Evolutionary conservation across 2,797 vertebrate species (phyloP).

Genomic region (Euphonia xanthogaster): DNA sequence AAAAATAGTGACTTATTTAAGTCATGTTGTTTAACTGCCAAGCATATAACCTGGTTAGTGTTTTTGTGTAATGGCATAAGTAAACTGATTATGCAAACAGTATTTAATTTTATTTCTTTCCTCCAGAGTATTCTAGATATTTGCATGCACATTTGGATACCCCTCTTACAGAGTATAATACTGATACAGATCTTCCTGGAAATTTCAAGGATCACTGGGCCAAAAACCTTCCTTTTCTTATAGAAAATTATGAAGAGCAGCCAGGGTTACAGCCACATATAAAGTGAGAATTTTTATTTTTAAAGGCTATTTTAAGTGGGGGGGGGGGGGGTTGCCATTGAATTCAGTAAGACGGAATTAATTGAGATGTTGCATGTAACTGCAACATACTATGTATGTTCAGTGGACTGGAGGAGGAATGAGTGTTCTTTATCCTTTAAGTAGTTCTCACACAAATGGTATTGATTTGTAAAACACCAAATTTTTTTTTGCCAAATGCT

Average conservation of each 20-base stretch:
- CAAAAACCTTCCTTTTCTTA: slow-evolving; percentile 95
- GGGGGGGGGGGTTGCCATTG: background rate
- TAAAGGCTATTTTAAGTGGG: fast-evolving
- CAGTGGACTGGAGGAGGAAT: background rate
- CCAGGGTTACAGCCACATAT: slow-evolving; percentile 96
- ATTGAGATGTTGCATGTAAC: background rate
- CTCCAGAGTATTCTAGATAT: slow-evolving; percentile 93
- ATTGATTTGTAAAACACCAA: background rate
- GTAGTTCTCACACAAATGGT: background rate
- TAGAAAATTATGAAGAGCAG: slow-evolving; percentile 96
- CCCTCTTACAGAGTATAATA: slow-evolving; percentile 91
- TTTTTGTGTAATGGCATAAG: background rate
- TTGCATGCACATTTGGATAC: slow-evolving; percentile 94
- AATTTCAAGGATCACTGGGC: slow-evolving; percentile 99
- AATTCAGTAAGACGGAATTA: background rate
- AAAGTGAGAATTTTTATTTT: slow-evolving; percentile 78
- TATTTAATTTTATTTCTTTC: background rate
- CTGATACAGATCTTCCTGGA: slow-evolving; percentile 91
- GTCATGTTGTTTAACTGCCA: background rate
- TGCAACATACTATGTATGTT: background rate
- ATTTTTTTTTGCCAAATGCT: background rate
- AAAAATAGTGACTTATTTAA: background rate
- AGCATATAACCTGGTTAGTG: background rate
- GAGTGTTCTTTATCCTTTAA: background rate
- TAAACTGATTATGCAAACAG: background rate